These are phyloP conservation scores for Lates calcarifer DNA, from an alignment of 2,113 vertebrate genomes.

Conservation along the genomic window DNA sequence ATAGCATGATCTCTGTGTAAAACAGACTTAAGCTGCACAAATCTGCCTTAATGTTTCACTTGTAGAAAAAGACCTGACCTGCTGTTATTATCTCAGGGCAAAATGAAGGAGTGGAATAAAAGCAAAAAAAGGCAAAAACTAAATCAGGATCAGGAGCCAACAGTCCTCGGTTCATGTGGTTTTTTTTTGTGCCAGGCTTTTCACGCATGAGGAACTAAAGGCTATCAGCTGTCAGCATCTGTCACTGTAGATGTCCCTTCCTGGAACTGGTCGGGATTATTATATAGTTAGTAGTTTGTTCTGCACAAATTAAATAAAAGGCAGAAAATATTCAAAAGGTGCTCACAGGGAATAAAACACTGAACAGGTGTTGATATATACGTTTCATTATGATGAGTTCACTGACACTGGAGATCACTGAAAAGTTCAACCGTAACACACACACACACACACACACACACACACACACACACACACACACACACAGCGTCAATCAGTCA, in stretches of 20 bases:
- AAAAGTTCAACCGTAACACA: neutral
- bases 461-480: neutral
- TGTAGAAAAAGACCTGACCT: too few species aligned
- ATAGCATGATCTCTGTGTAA: too few species aligned
- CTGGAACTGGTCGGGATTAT: neutral
- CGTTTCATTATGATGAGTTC: too few species aligned
- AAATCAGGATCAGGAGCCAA: neutral
- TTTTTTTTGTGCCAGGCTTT: neutral
- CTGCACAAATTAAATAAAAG: neutral
- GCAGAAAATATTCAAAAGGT: neutral
- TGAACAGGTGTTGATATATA: too few species aligned
- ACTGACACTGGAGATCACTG: too few species aligned
- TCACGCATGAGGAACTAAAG: neutral
- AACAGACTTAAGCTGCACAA: too few species aligned
- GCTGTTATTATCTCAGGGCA: too few species aligned
- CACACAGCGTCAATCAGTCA: conserved; percentile 31
- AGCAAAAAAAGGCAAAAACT: too few species aligned
- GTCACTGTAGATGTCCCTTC: neutral
- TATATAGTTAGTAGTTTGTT: too few species aligned
- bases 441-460: neutral
- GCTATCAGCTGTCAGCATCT: neutral
- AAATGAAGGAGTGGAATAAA: too few species aligned
- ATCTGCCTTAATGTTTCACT: too few species aligned
- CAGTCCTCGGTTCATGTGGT: too few species aligned
- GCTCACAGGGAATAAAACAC: neutral